Evolutionary conservation across 2,888 invertebrate genomes (phyloP).

Genomic region (Rhorus exstirpatorius): DNA sequence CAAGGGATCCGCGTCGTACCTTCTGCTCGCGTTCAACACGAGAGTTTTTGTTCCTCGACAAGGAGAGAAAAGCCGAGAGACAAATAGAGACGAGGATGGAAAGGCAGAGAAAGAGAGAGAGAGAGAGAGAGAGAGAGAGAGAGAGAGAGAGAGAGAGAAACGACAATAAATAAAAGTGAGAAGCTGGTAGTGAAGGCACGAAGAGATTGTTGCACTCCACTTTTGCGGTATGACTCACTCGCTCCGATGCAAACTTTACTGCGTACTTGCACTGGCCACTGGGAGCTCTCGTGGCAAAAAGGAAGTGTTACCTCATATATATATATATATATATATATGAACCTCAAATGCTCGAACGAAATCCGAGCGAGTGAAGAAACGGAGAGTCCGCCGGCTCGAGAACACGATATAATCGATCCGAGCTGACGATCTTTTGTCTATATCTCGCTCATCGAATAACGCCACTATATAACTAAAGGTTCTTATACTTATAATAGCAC

Average conservation of each 20-base stretch:
- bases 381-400: neutral
- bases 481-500: too few species aligned
- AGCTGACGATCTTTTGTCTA: conserved; percentile 38
- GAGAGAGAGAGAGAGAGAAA: conserved; percentile 3
- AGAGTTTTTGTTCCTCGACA: conserved; percentile 18
- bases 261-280: conserved; percentile 17
- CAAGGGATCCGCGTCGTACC: conserved; percentile 31
- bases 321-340: neutral
- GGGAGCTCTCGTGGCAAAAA: conserved; percentile 15
- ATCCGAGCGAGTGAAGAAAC: conserved; percentile 4
- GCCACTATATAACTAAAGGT: neutral
- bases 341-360: neutral
- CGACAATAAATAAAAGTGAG: conserved; percentile 34
- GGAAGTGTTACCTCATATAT: conserved; percentile 15
- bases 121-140: conserved; percentile 8
- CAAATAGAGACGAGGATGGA: conserved; percentile 28
- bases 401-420: conserved; percentile 48
- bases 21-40: conserved; percentile 32
- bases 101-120: conserved; percentile 10
- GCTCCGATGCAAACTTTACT: conserved; percentile 6
- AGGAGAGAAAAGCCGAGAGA: conserved; percentile 24
- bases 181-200: conserved; percentile 7
- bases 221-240: conserved; percentile 59
- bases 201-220: conserved; percentile 48
- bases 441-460: conserved; percentile 30